Percentiles rank a stretch among this genome's conserved stretches.
These are phyloP conservation scores for Scelioninae gen. 2 DNA, from an alignment of 2,888 invertebrate genomes.

Conservation along the genomic window DNA sequence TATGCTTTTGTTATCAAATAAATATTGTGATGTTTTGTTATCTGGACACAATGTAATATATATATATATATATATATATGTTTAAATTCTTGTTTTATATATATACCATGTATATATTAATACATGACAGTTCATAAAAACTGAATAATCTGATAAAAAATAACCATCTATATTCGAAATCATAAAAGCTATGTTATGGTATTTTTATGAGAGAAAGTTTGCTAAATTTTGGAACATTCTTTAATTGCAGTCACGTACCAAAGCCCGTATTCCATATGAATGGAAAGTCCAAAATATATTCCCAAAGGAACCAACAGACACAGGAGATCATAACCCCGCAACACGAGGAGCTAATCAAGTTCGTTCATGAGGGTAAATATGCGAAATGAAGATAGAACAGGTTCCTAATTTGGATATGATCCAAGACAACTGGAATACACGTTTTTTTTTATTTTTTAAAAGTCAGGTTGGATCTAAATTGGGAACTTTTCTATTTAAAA, in stretches of 20 bases:
- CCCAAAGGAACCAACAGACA: slow-evolving; percentile 78
- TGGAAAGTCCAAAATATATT: slow-evolving; percentile 80
- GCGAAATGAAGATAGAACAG: slow-evolving; percentile 1
- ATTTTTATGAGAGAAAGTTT: slow-evolving; percentile 9
- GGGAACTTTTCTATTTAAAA: slow-evolving; percentile 3
- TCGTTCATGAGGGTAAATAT: slow-evolving; percentile 87
- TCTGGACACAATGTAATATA: too few relatives aligned
- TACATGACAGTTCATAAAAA: too few relatives aligned
- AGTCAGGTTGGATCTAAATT: background rate
- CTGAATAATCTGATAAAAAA: too few relatives aligned
- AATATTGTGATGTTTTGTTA: too few relatives aligned
- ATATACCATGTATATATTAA: too few relatives aligned
- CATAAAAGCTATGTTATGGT: background rate
- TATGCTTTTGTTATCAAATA: too few relatives aligned
- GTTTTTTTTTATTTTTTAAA: background rate
- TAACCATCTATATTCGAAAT: too few relatives aligned
- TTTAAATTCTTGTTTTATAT: too few relatives aligned
- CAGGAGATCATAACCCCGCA: slow-evolving; percentile 83
- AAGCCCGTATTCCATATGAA: slow-evolving; percentile 88
- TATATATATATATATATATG: too few relatives aligned
- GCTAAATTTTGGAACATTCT: background rate
- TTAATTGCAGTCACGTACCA: slow-evolving; percentile 78
- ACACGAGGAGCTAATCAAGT: slow-evolving; percentile 91
- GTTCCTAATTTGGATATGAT: slow-evolving; percentile 14
- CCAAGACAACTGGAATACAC: slow-evolving; percentile 10